phyloP scores from a whole-genome alignment of 2,888 invertebrate species.

The Drosophila rellima region DNA sequence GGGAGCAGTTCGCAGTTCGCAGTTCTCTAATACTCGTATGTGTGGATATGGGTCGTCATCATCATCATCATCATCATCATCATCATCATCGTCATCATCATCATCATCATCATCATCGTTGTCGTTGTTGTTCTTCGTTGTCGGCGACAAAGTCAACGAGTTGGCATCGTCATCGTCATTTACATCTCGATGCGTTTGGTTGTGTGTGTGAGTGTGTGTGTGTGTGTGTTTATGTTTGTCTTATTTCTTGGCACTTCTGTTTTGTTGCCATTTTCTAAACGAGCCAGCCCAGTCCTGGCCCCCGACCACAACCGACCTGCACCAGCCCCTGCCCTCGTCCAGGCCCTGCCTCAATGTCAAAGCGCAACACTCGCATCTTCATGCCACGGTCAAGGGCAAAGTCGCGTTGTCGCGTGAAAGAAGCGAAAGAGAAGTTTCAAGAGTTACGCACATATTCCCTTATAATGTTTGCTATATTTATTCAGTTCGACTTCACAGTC shows the following conservation, averaged over 20 bases:
- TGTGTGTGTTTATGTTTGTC: constrained; percentile 40
- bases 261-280: constrained; percentile 49
- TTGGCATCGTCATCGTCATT: constrained; percentile 57
- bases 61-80: not conserved
- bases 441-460: not conserved
- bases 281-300: not conserved
- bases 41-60: constrained; percentile 65
- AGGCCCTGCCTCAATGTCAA: constrained; percentile 51
- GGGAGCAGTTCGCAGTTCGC: no score
- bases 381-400: constrained; percentile 65
- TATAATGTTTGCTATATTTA: not conserved
- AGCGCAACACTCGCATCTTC: constrained; percentile 57
- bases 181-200: constrained; percentile 43
- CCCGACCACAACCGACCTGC: constrained; percentile 6
- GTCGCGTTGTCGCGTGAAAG: constrained; percentile 8
- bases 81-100: constrained; percentile 35
- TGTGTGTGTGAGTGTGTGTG: constrained; percentile 9
- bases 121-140: not conserved
- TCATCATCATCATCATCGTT: not conserved
- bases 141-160: constrained; percentile 55
- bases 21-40: constrained; percentile 46
- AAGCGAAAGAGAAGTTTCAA: not conserved
- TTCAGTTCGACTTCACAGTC: not conserved
- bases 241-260: constrained; percentile 66
- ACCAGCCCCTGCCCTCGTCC: constrained; percentile 1